Evolutionary conservation across 2,888 invertebrate species (phyloP), one percentile per base, ranked within the genome.

Genomic region (Hecatera dysodea): DNA sequence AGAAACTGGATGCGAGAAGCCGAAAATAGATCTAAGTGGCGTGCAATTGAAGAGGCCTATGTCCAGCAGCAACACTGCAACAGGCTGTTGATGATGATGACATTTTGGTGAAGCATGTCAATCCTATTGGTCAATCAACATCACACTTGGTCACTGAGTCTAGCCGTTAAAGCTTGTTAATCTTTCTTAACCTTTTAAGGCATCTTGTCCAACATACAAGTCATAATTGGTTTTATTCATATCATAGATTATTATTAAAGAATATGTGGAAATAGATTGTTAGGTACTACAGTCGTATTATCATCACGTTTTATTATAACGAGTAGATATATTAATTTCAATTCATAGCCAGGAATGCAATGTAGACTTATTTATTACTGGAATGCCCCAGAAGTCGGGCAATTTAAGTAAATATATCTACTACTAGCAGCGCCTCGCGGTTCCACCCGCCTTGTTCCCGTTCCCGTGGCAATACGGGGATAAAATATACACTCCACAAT

Each of bases 161-260:
- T n/a, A n/a, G n/a, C n/a, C n/a, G 19, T 60, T 19, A 24, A 29
- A 59, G 7, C 29, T 50, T 24, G 24, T 59, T 27, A 72, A 59
- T 72, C 22, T n/a, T 17, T 72, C 48, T 72, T n/a, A 24, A 2
- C 69, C 39, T 17, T 72, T 7, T 48, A 69, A 17, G 72, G 61
- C 24, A 60, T 42, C 60, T 61, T 60, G 73, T 69, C 39, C 12
- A n/a, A 9, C 39, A 46, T 66, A 39, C 5, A 64, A 50, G 8
- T 46, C 19, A 1, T 69, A 46, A 56, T 71, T 36, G 27, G 27
- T 36, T 56, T 44, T 46, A 53, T 68, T 70, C n/a, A 67, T 55
- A 44, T 44, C 22, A 36, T 44, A 70, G 9, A 22, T 46, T 46
- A 61, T 48, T 62, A 44, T 15, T 24, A 15, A 39, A 72, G 36